phyloP scores from a whole-genome alignment of 2,797 vertebrate genomes.

The Pseudochirops corinnae region DNA sequence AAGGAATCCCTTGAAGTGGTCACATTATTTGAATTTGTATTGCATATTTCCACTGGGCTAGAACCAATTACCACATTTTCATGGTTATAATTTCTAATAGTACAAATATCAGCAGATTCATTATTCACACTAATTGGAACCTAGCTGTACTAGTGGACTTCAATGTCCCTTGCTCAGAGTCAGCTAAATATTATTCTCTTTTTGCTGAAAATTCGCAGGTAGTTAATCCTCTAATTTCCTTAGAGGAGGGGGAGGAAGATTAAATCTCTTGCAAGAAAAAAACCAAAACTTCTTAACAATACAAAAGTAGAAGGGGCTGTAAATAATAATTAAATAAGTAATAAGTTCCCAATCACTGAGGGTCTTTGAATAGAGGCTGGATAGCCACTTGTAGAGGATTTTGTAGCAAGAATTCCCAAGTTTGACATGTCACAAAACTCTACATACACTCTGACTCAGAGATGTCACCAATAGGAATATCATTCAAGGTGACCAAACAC shows the following conservation, averaged over 20 bases:
- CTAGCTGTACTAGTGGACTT: neutral
- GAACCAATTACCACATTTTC: neutral
- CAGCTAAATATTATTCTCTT: neutral
- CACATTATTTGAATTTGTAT: neutral
- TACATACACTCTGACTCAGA: neutral
- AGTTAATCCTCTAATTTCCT: neutral
- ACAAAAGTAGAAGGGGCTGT: neutral
- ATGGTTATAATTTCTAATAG: neutral
- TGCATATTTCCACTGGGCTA: neutral
- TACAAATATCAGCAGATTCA: neutral
- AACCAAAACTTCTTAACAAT: neutral
- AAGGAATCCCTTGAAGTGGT: neutral
- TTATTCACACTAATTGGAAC: neutral
- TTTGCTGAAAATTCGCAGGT: neutral
- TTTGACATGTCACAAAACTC: neutral
- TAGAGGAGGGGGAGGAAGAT: neutral
- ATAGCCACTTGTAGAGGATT: neutral
- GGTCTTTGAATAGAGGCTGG: neutral
- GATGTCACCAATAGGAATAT: neutral
- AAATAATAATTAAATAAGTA: neutral
- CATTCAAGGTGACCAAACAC: neutral
- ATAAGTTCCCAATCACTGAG: neutral
- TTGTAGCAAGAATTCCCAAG: neutral
- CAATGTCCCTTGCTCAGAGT: neutral
- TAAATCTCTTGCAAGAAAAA: neutral